phyloP scores from a whole-genome alignment of 2,797 vertebrate genomes.

The Pangasius djambal region DNA sequence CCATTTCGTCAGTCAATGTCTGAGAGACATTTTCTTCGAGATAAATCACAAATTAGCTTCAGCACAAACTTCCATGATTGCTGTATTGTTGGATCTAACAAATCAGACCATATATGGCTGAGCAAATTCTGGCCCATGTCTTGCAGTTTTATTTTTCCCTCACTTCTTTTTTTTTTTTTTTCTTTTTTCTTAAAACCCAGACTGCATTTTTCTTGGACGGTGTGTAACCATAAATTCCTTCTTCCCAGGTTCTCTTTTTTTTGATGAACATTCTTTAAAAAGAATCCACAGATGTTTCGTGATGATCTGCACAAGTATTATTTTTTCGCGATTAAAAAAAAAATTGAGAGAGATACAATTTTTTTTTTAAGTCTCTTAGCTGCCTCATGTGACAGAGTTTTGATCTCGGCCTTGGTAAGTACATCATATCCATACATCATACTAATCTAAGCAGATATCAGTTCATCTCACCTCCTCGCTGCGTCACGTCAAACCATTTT shows the following conservation, averaged over 20 bases:
- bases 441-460: not conserved
- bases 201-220: not conserved
- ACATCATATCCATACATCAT: not conserved
- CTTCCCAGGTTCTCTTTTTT: not conserved
- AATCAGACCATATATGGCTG: not conserved
- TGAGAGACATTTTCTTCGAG: not conserved
- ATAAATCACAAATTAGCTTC: not conserved
- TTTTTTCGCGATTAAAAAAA: not conserved
- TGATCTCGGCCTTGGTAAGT: not conserved
- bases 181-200: not conserved
- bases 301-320: not conserved
- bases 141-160: not conserved
- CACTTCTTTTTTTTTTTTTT: not conserved
- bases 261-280: not conserved
- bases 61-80: not conserved
- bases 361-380: not conserved
- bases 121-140: not conserved
- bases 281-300: not conserved
- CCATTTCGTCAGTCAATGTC: not conserved
- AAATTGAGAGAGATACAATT: not conserved
- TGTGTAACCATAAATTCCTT: not conserved
- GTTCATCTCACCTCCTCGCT: too few species aligned
- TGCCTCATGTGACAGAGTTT: not conserved
- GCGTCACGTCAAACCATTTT: too few species aligned
- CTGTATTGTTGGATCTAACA: not conserved